Evolutionary conservation across 1,140 invertebrate genomes (phyloP).

Genomic region (Eubasilissa regina): DNA sequence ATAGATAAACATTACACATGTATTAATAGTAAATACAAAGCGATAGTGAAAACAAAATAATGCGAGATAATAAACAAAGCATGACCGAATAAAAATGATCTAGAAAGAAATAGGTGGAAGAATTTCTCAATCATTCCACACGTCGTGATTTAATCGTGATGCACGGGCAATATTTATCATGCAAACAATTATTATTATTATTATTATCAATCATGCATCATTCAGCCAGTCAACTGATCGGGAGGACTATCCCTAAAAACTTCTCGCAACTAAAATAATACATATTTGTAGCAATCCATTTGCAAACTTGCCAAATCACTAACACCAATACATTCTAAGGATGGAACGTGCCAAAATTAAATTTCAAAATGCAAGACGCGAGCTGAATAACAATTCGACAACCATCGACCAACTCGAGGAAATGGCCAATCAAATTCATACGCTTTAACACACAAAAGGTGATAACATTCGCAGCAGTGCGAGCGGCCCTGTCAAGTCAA

Average conservation of each 20-base stretch:
- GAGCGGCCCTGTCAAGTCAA: neutral
- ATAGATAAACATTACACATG: neutral
- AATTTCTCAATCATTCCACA: neutral
- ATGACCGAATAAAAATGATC: neutral
- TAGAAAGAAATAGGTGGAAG: neutral
- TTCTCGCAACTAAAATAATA: neutral
- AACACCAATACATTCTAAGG: too few species aligned
- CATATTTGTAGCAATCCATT: too few species aligned
- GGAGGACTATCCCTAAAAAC: neutral
- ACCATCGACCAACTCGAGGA: neutral
- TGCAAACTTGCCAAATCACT: too few species aligned
- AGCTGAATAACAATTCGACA: too few species aligned
- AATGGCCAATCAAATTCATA: constrained; percentile 36
- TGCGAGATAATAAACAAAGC: neutral
- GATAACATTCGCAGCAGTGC: constrained; percentile 26
- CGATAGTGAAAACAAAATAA: constrained; percentile 3
- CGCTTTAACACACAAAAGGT: constrained; percentile 18
- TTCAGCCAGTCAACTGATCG: neutral
- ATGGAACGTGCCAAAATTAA: too few species aligned
- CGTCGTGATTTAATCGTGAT: neutral
- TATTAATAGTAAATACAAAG: constrained; percentile 12
- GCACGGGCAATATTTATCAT: neutral
- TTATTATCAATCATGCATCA: neutral
- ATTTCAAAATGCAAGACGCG: too few species aligned
- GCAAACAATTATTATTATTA: constrained; percentile 22